phyloP scores from a whole-genome alignment of 2,113 vertebrate genomes.

The Scortum barcoo region DNA sequence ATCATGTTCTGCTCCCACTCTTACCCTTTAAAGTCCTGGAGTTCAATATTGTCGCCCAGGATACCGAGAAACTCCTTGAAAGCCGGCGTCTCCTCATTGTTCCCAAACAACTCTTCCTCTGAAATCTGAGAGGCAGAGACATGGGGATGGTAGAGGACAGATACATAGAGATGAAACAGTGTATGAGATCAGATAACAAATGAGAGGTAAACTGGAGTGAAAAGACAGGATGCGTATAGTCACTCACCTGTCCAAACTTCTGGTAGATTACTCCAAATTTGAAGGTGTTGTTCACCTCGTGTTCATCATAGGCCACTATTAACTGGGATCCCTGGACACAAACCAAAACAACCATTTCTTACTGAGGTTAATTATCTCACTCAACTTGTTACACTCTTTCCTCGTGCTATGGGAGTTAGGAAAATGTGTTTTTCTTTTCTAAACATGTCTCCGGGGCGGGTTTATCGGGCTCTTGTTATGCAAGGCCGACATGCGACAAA shows the following conservation, averaged over 20 bases:
- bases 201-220: background rate
- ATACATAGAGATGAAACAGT: background rate
- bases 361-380: background rate
- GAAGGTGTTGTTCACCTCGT: conserved; percentile 97
- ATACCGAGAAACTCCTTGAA: conserved; percentile 92
- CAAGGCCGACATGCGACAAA: conserved; percentile 62
- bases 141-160: background rate
- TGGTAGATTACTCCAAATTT: conserved; percentile 98
- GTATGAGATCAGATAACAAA: background rate
- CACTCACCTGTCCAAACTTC: conserved; percentile 94
- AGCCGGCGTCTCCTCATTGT: conserved; percentile 92
- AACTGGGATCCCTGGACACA: conserved; percentile 91
- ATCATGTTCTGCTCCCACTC: conserved; percentile 9
- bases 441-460: conserved; percentile 44
- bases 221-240: background rate
- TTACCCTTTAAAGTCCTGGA: conserved; percentile 97
- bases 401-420: background rate
- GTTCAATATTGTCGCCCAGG: conserved; percentile 91
- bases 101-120: conserved; percentile 94
- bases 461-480: conserved; percentile 48
- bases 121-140: conserved; percentile 85
- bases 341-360: conserved; percentile 26
- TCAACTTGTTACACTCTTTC: conserved; percentile 1
- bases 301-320: conserved; percentile 95
- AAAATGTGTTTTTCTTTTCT: conserved; percentile 49